Percentiles rank a stretch among this genome's conserved stretches.
Evolutionary conservation across 2,888 invertebrate genomes (phyloP).

Genomic region (Buathra laborator): DNA sequence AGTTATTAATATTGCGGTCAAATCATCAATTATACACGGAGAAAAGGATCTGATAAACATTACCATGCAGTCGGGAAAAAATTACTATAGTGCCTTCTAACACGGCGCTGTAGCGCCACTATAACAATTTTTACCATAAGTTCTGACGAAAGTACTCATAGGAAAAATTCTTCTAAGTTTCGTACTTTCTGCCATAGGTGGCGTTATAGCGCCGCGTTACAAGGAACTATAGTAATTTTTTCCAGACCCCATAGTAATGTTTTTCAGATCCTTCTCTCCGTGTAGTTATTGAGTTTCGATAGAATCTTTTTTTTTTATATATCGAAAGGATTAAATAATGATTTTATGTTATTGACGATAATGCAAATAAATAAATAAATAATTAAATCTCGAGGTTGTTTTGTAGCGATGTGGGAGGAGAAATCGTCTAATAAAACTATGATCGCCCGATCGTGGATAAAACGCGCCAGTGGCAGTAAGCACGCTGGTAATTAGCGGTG

Average conservation of each 20-base stretch:
- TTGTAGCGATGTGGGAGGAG: neutral
- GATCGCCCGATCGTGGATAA: constrained; percentile 80
- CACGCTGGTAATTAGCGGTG: constrained; percentile 84
- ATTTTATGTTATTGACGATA: neutral
- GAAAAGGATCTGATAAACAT: too few relatives aligned
- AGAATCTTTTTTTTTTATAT: neutral
- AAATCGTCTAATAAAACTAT: constrained; percentile 82
- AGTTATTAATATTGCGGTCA: neutral
- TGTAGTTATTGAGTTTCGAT: neutral
- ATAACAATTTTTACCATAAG: too few relatives aligned
- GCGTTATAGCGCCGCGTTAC: too few relatives aligned
- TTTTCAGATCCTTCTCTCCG: too few relatives aligned
- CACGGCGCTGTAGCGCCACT: too few relatives aligned
- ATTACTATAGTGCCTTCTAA: too few relatives aligned
- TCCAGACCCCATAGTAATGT: too few relatives aligned
- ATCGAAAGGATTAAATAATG: neutral
- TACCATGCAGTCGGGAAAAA: too few relatives aligned
- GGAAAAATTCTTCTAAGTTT: too few relatives aligned
- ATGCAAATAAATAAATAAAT: neutral
- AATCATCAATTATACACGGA: neutral
- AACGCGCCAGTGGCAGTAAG: constrained; percentile 78
- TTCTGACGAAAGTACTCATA: too few relatives aligned
- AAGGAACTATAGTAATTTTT: too few relatives aligned
- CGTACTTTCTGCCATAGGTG: too few relatives aligned
- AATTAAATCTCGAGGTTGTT: neutral